Percentiles rank a stretch among this genome's conserved stretches.
phyloP scores from a whole-genome alignment of 2,888 invertebrate species.

The Agrochola macilenta region DNA sequence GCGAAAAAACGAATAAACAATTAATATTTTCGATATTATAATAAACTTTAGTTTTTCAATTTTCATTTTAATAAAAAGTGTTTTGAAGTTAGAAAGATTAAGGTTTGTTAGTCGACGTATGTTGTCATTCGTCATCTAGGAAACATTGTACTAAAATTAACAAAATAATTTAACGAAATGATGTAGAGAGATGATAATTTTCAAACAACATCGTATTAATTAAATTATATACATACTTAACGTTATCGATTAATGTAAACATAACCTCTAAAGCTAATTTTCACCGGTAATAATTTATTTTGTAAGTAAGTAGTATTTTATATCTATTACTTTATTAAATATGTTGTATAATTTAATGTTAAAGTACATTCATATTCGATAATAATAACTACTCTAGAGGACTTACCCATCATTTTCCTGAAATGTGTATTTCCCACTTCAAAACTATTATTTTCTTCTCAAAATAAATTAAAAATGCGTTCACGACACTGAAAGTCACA shows the following conservation, averaged over 20 bases:
- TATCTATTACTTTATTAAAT: neutral
- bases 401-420: conserved; percentile 80
- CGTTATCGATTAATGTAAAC: conserved; percentile 53
- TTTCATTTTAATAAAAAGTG: neutral
- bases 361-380: neutral
- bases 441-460: conserved; percentile 60
- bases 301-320: neutral
- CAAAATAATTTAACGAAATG: neutral
- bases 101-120: conserved; percentile 48
- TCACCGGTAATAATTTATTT: neutral
- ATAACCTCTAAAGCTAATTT: conserved; percentile 59
- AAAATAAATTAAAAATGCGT: conserved; percentile 51
- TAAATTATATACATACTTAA: neutral
- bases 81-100: conserved; percentile 43
- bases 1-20: neutral
- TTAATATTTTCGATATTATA: neutral
- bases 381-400: conserved; percentile 22
- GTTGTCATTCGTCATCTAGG: conserved; percentile 9
- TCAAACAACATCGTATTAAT: neutral
- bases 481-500: conserved; percentile 76
- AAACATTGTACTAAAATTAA: neutral
- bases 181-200: neutral
- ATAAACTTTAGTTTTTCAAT: neutral
- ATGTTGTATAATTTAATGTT: neutral
- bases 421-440: conserved; percentile 70